Conservation (phyloP, 2,797 vertebrate species). For the Poeciliopsis presidionis region DNA sequence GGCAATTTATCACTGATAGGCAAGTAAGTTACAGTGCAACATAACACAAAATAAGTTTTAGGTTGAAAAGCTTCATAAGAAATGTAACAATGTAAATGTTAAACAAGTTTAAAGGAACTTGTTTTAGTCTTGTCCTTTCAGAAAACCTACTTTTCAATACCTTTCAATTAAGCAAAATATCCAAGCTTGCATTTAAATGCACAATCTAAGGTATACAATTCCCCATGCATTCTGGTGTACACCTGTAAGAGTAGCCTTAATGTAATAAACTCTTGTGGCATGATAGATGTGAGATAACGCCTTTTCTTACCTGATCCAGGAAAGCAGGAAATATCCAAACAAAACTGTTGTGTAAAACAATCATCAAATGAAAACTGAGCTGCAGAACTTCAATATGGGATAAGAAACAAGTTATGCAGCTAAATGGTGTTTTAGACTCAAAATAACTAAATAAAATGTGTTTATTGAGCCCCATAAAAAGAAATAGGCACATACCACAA, state of each 20-base stretch:
- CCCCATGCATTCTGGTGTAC: not conserved
- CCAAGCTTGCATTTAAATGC: not conserved
- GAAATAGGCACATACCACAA: not conserved
- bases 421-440: not conserved
- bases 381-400: not conserved
- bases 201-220: not conserved
- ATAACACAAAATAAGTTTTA: not conserved
- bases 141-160: not conserved
- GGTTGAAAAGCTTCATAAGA: not conserved
- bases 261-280: not conserved
- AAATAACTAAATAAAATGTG: not conserved
- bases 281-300: not conserved
- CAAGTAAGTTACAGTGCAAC: not conserved
- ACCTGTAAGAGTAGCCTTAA: not conserved
- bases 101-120: not conserved
- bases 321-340: not conserved
- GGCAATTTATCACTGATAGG: not conserved
- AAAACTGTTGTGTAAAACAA: not conserved
- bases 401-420: not conserved
- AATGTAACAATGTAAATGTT: not conserved
- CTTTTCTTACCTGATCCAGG: not conserved
- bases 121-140: not conserved
- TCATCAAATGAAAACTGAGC: not conserved
- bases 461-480: not conserved
- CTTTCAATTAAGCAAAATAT: not conserved